Conservation (phyloP, 2,113 vertebrate species). For the Mustelus asterias region DNA sequence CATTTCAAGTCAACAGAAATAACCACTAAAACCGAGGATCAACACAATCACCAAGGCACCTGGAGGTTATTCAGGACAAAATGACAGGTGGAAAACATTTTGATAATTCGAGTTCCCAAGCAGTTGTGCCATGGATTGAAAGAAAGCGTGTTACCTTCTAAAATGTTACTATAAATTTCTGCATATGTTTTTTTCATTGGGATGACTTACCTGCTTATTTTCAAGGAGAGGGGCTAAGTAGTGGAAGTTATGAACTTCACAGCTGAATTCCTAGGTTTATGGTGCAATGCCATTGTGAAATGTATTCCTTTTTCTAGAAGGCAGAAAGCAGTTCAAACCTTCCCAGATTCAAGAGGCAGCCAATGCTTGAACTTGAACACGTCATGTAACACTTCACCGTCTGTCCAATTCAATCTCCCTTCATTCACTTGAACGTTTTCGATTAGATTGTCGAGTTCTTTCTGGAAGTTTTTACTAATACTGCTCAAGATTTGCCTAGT, state of each 20-base stretch:
- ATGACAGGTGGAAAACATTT: too few species aligned
- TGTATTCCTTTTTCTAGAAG: not conserved
- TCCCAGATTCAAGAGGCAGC: not conserved
- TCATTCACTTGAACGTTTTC: not conserved
- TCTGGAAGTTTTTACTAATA: not conserved
- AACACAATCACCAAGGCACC: not conserved
- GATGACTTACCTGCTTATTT: not conserved
- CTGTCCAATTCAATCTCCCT: not conserved
- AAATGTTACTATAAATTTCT: too few species aligned
- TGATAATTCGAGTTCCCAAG: too few species aligned
- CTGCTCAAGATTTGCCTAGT: not conserved
- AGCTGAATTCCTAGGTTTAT: not conserved
- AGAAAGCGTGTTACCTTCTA: too few species aligned
- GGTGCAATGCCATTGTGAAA: not conserved
- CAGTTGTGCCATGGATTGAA: too few species aligned
- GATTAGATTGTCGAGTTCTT: not conserved
- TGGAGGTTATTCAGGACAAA: not conserved
- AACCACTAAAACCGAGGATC: not conserved
- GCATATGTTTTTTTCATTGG: too few species aligned
- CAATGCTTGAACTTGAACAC: not conserved
- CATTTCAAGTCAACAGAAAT: not conserved
- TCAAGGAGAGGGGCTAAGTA: not conserved
- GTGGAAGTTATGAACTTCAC: not conserved
- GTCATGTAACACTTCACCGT: not conserved
- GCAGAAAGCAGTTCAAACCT: not conserved